Conservation (phyloP, 2,888 invertebrate species). For the Lasius platythorax region DNA sequence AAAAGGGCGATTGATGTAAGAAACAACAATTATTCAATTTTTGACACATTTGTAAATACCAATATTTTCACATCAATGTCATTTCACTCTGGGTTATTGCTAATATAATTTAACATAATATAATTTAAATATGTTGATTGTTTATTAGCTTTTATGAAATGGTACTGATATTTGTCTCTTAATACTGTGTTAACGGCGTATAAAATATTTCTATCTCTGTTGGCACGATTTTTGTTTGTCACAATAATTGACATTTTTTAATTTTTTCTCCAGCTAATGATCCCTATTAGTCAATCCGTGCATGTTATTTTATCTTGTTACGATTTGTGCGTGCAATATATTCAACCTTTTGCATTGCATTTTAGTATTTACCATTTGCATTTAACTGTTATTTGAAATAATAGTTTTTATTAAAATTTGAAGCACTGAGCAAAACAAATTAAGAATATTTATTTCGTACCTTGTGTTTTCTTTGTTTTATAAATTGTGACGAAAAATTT, state of each 20-base stretch:
- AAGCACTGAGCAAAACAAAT: not conserved
- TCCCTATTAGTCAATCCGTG: not conserved
- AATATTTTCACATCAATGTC: not conserved
- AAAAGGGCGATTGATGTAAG: conserved; percentile 93
- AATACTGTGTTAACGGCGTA: not conserved
- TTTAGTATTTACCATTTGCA: not conserved
- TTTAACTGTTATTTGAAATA: not conserved
- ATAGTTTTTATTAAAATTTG: conserved; percentile 39
- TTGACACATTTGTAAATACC: not conserved
- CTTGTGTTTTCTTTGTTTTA: not conserved
- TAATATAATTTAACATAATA: conserved; percentile 3
- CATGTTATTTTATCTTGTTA: not conserved
- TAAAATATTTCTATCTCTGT: not conserved
- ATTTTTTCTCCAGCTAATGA: not conserved
- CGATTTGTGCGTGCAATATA: not conserved
- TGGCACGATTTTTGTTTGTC: not conserved
- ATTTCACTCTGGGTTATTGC: not conserved
- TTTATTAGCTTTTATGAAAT: not conserved
- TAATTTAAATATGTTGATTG: not conserved
- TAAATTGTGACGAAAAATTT: not conserved
- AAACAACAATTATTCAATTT: conserved; percentile 14
- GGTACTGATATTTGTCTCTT: not conserved
- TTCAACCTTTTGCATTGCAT: not conserved
- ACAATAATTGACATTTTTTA: not conserved
- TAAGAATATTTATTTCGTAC: not conserved